Conservation (phyloP, 1,140 invertebrate species). For the Reticulitermes speratus region DNA sequence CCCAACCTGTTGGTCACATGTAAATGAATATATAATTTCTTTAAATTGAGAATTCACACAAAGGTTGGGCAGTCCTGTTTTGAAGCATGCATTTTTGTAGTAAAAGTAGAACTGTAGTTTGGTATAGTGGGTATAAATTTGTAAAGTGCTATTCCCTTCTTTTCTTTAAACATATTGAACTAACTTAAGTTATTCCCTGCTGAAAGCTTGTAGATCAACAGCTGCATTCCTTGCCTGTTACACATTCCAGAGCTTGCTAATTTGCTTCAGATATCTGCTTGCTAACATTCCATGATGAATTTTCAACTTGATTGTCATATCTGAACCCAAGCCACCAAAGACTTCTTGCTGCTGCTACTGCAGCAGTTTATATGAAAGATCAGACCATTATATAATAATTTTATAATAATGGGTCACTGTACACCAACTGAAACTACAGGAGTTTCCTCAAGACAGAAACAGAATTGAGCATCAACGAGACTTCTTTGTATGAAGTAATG, state of each 20-base stretch:
- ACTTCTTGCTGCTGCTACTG: too few species aligned
- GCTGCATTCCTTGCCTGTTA: neutral
- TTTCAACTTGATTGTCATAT: neutral
- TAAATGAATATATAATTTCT: neutral
- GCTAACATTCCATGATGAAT: neutral
- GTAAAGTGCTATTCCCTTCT: neutral
- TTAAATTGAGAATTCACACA: neutral
- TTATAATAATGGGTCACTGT: too few species aligned
- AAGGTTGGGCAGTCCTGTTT: neutral
- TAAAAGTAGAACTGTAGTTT: neutral
- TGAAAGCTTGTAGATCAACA: neutral
- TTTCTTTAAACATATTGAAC: neutral
- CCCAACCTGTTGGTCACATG: neutral
- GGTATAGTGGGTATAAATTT: neutral
- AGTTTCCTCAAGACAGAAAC: too few species aligned
- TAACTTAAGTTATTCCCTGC: neutral
- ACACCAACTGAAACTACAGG: too few species aligned
- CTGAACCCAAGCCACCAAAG: neutral
- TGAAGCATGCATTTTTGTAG: neutral
- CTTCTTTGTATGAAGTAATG: too few species aligned
- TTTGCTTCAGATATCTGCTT: neutral
- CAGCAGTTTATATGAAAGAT: too few species aligned
- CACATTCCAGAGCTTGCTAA: neutral
- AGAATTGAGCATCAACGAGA: too few species aligned
- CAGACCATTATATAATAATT: too few species aligned